These are phyloP conservation scores for Tetropium fuscum DNA, from an alignment of 2,888 invertebrate genomes.

Conservation along the genomic window DNA sequence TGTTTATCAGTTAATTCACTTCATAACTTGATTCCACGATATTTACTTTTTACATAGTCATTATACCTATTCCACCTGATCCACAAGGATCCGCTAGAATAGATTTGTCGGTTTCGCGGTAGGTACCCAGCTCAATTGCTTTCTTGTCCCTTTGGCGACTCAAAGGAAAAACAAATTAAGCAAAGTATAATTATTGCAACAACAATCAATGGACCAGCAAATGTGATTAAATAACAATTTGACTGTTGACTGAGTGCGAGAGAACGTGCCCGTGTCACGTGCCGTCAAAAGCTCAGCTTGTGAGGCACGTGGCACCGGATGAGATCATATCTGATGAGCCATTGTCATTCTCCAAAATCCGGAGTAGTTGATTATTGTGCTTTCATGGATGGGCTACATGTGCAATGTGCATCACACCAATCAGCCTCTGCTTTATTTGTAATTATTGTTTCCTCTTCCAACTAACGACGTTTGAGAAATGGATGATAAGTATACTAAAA, in stretches of 20 bases:
- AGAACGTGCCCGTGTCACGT: slow-evolving; percentile 40
- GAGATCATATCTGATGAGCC: slow-evolving; percentile 51
- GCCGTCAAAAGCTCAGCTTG: slow-evolving; percentile 31
- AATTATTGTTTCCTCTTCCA: neutral
- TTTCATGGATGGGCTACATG: slow-evolving; percentile 14
- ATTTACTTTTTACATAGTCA: too few species aligned
- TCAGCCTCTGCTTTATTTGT: neutral
- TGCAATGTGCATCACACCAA: neutral
- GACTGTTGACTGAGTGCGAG: slow-evolving; percentile 43
- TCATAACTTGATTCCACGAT: too few species aligned
- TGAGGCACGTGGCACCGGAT: slow-evolving; percentile 47
- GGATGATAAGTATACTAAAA: too few species aligned
- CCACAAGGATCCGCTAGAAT: too few species aligned
- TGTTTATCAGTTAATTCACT: too few species aligned
- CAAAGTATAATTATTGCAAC: slow-evolving; percentile 16
- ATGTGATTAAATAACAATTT: slow-evolving; percentile 52
- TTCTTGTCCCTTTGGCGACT: neutral
- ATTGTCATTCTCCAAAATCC: slow-evolving; percentile 42
- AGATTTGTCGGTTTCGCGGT: too few species aligned
- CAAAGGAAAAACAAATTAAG: slow-evolving; percentile 36
- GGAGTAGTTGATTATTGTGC: slow-evolving; percentile 30
- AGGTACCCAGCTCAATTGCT: too few species aligned
- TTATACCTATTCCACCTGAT: too few species aligned
- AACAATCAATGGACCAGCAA: slow-evolving; percentile 36
- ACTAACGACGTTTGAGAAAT: too few species aligned